Evolutionary conservation across 53 echinoderm and acorn worm genomes (phyloP).

Genomic region (Apostichopus leukothele): DNA sequence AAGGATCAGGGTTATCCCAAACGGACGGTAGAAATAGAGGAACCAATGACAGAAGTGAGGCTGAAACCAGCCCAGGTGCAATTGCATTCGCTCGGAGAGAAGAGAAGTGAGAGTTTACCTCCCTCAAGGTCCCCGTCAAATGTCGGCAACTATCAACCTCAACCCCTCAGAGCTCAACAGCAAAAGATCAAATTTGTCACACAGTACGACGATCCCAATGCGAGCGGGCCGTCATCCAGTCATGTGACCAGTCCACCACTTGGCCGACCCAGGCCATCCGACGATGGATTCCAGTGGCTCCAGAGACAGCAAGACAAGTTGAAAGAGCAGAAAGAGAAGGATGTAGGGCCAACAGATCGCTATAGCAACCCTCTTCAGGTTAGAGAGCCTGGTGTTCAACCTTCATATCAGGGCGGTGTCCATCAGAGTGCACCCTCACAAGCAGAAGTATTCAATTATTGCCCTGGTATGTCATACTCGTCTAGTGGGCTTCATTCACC

Average conservation of each 20-base stretch:
- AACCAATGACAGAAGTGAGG: constrained; percentile 41
- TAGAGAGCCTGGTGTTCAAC: constrained; percentile 34
- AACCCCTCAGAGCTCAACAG: constrained; percentile 73
- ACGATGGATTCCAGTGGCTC: constrained; percentile 82
- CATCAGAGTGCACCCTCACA: constrained; percentile 36
- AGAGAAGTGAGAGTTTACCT: constrained; percentile 12
- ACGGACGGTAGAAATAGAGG: constrained; percentile 8
- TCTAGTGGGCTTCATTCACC: constrained; percentile 30
- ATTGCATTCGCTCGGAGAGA: constrained; percentile 10
- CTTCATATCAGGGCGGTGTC: constrained; percentile 31
- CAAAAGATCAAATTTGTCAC: constrained; percentile 64
- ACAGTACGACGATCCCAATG: constrained; percentile 11
- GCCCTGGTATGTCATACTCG: not conserved
- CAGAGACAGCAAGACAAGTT: constrained; percentile 88
- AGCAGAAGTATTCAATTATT: not conserved
- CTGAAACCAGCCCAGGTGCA: constrained; percentile 43
- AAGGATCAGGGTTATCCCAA: not conserved
- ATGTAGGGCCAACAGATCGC: not conserved
- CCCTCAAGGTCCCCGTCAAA: not conserved
- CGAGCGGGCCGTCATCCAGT: not conserved
- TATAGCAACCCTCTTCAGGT: constrained; percentile 28
- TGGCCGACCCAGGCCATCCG: constrained; percentile 7
- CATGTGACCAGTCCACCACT: not conserved
- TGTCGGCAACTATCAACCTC: constrained; percentile 53
- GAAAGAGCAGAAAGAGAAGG: constrained; percentile 66